Evolutionary conservation across 2,113 vertebrate genomes (phyloP).

Genomic region (Thryonomys swinderianus): DNA sequence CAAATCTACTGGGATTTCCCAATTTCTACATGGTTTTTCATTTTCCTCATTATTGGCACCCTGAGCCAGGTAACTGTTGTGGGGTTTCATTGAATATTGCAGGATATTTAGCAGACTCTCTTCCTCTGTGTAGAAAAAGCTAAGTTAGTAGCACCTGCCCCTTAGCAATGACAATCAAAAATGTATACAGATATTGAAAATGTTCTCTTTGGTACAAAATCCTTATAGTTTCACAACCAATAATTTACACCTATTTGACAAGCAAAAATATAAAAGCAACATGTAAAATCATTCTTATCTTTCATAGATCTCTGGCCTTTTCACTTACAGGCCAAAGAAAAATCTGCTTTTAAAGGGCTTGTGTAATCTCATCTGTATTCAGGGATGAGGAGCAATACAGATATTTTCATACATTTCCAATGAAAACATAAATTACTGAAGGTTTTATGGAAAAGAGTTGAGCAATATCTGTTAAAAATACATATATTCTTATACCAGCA

Average conservation of each 20-base stretch:
- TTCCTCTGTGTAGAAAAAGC: not conserved
- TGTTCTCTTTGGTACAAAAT: not conserved
- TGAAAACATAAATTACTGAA: conserved; percentile 25
- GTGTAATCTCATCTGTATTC: not conserved
- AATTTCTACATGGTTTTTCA: not conserved
- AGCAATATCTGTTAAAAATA: not conserved
- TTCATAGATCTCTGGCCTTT: not conserved
- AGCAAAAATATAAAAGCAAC: not conserved
- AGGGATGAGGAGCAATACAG: not conserved
- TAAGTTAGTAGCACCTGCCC: not conserved
- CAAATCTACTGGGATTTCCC: not conserved
- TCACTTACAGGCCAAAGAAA: not conserved
- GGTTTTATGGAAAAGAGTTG: conserved; percentile 4
- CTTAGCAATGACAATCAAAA: conserved; percentile 11
- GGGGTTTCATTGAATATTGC: not conserved
- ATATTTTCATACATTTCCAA: not conserved
- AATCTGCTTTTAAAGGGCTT: not conserved
- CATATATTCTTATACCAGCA: not conserved
- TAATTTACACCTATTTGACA: not conserved
- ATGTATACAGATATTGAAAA: not conserved
- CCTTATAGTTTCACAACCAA: not conserved
- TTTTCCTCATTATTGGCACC: not conserved
- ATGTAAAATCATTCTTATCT: not conserved
- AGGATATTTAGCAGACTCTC: not conserved
- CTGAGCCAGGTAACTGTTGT: not conserved